These are phyloP conservation scores for Pristionchus maxplancki DNA, from an alignment of 2,888 invertebrate species.

Conservation along the genomic window DNA sequence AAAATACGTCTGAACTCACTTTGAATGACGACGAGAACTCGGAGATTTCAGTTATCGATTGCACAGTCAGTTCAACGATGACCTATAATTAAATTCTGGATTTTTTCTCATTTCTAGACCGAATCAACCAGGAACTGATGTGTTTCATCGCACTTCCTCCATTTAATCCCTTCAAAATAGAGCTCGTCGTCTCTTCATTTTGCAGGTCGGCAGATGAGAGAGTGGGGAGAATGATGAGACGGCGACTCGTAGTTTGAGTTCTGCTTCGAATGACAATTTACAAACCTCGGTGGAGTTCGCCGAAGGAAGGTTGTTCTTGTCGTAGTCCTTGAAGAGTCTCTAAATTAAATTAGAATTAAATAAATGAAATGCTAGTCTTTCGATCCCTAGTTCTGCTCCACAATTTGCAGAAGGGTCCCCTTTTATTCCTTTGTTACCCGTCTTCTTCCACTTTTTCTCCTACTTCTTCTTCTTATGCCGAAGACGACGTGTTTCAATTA, in stretches of 20 bases:
- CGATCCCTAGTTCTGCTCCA: slow-evolving; percentile 6
- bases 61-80: slow-evolving; percentile 76
- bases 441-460: slow-evolving; percentile 36
- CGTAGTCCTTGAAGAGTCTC: slow-evolving; percentile 65
- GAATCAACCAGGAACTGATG: background rate
- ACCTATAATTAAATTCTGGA: slow-evolving; percentile 58
- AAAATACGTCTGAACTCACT: background rate
- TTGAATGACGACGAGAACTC: slow-evolving; percentile 76
- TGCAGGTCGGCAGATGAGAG: no score
- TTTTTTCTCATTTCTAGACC: background rate
- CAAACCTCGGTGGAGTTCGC: slow-evolving; percentile 70
- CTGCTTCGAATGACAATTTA: no score
- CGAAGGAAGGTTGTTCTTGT: slow-evolving; percentile 77
- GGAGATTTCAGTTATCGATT: slow-evolving; percentile 75
- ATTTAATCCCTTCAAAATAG: background rate
- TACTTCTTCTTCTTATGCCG: slow-evolving; percentile 29
- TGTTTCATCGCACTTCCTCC: background rate
- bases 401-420: background rate
- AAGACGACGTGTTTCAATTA: slow-evolving; percentile 37
- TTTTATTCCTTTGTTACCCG: slow-evolving; percentile 47
- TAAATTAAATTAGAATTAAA: slow-evolving; percentile 52
- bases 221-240: no score
- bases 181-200: no score
- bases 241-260: no score
- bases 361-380: slow-evolving; percentile 10